Base-by-base conservation (phyloP, 2,797 vertebrate genomes). In the Harpagifer antarcticus region DNA sequence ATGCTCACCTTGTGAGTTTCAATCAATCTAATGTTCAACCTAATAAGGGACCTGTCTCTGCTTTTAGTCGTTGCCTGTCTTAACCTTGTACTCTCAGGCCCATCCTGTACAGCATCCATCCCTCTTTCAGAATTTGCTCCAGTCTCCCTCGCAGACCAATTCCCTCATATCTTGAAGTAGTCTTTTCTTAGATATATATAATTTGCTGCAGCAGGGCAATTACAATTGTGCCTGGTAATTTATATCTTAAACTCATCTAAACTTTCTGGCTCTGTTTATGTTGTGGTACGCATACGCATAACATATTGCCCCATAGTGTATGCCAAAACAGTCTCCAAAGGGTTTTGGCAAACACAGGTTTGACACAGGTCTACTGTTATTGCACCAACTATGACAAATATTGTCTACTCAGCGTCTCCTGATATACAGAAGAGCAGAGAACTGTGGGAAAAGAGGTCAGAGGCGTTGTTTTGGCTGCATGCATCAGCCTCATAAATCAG, bases 391-490 rank as follows among this genome's bases (percentile, higher is more conserved):
- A 62, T 68, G 56, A 64, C 73, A 81, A 68, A 56, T 17, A 68
- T 45, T 52, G 37, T 76, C 60, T 37, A 20, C 60, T 68, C 52
- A 64, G 58, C n/a, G 8, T 79, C 74, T 80, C 62, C 74, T 76
- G 77, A 81, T 79, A 76, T 83, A 89, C 61, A 62, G 71, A 67
- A 45, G 72, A 75, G 68, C 50, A 68, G 66, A 79, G 58, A 57
- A 78, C 62, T 79, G 79, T 84, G 88, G 79, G 84, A 76, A 84
- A 79, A 72, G 66, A 86, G 84, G 86, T 86, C 81, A 86, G 76
- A 76, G 86, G 75, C 72, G 69, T 83, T 85, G 87, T 88, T 91
- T 88, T 90, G 86, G 86, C 87, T 80, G 72, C 69, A 63, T 66
- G 62, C 76, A 68, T 64, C 62, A 81, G 76, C 60, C 66, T 85